Evolutionary conservation across 2,888 invertebrate species (phyloP).

Genomic region (Calliopum simillimum): DNA sequence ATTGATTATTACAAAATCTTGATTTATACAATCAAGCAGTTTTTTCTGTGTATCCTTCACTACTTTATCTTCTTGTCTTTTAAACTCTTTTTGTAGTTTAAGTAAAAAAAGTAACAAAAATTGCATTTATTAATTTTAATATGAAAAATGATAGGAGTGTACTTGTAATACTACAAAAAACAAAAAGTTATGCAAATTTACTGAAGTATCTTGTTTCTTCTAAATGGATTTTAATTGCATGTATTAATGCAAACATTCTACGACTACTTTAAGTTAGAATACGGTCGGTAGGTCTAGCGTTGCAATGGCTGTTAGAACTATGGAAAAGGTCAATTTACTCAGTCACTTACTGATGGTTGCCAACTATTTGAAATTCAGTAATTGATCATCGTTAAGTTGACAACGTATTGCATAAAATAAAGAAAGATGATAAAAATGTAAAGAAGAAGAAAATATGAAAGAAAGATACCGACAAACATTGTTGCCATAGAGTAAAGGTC

Average conservation of each 20-base stretch:
- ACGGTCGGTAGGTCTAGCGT: not conserved
- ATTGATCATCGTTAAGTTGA: constrained; percentile 31
- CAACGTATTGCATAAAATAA: constrained; percentile 1
- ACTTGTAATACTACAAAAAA: too few relatives aligned
- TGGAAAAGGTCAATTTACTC: constrained; percentile 14
- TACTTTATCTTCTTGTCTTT: too few relatives aligned
- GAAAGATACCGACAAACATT: too few relatives aligned
- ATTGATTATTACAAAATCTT: too few relatives aligned
- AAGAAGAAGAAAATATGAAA: too few relatives aligned
- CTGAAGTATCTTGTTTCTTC: not conserved
- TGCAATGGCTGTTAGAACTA: not conserved
- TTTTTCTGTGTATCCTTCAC: too few relatives aligned
- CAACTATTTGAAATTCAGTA: constrained; percentile 16
- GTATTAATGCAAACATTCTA: not conserved
- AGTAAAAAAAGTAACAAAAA: too few relatives aligned
- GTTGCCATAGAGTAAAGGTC: not conserved
- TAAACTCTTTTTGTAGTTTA: too few relatives aligned
- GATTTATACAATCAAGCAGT: too few relatives aligned
- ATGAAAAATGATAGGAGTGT: too few relatives aligned
- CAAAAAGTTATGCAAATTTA: too few relatives aligned
- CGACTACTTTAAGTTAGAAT: not conserved
- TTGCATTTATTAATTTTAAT: too few relatives aligned
- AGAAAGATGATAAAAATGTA: not conserved
- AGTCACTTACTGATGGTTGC: not conserved
- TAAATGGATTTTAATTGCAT: constrained; percentile 31